Conservation (phyloP, 2,113 vertebrate genomes). For the Anguilla japonica region DNA sequence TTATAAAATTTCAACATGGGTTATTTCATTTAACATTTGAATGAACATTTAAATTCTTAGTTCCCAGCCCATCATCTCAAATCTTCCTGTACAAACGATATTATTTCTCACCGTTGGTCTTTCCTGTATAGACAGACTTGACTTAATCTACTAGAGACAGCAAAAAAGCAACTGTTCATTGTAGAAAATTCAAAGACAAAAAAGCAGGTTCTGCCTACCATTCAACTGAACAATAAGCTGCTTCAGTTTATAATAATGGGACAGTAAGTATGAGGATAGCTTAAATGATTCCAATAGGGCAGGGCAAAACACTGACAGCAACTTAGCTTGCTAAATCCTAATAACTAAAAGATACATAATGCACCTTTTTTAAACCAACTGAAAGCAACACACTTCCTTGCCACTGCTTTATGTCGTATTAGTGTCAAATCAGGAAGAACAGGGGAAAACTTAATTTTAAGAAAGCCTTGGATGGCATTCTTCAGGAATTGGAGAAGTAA, state of each 20-base stretch:
- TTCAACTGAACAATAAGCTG: background rate
- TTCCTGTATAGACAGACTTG: background rate
- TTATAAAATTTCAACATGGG: conserved; percentile 1
- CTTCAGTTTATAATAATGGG: too few relatives aligned
- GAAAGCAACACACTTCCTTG: background rate
- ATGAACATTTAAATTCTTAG: too few relatives aligned
- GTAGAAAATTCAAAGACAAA: background rate
- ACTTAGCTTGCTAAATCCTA: background rate
- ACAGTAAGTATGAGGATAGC: background rate
- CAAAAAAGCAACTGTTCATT: background rate
- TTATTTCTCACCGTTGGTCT: background rate
- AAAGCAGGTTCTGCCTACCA: background rate
- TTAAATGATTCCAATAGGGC: background rate
- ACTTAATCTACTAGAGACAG: background rate
- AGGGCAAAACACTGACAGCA: background rate
- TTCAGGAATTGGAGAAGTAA: background rate
- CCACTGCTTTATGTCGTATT: background rate
- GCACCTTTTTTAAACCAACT: background rate
- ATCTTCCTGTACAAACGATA: too few relatives aligned
- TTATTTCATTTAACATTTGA: too few relatives aligned
- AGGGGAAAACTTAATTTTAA: background rate
- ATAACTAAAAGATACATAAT: background rate
- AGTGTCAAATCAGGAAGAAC: background rate
- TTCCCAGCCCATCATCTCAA: too few relatives aligned
- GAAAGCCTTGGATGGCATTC: background rate